Evolutionary conservation across 2,113 vertebrate species (phyloP).

Genomic region (Crotophaga sulcirostris): DNA sequence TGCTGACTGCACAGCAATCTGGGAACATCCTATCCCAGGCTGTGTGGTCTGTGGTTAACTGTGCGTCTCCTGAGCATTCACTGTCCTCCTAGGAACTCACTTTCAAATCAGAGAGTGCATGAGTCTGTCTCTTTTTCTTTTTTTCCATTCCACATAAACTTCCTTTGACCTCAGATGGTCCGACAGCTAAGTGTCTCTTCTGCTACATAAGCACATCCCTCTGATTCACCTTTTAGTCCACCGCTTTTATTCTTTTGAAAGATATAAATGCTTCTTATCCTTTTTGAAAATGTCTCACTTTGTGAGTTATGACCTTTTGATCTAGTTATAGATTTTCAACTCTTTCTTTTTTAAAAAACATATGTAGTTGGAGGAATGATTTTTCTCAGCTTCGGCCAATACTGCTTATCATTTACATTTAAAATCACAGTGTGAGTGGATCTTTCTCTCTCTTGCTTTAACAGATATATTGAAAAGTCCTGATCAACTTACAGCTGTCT

Average conservation of each 20-base stretch:
- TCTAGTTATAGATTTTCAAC: neutral
- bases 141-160: neutral
- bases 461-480: neutral
- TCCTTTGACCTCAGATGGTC: neutral
- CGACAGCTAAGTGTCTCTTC: neutral
- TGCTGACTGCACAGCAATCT: neutral
- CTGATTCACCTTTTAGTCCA: neutral
- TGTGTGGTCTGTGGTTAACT: neutral
- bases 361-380: neutral
- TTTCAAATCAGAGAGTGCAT: neutral
- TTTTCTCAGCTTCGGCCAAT: neutral
- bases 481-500: neutral
- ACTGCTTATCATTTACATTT: neutral
- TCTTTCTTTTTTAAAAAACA: neutral
- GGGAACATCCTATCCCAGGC: no score
- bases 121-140: neutral
- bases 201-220: neutral
- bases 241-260: neutral
- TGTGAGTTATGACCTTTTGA: neutral
- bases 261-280: neutral
- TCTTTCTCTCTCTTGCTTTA: neutral
- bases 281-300: neutral
- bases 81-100: neutral
- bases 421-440: neutral
- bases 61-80: neutral